Conservation (phyloP, 2,888 invertebrate genomes). For the Acanthosepion lycidas region DNA sequence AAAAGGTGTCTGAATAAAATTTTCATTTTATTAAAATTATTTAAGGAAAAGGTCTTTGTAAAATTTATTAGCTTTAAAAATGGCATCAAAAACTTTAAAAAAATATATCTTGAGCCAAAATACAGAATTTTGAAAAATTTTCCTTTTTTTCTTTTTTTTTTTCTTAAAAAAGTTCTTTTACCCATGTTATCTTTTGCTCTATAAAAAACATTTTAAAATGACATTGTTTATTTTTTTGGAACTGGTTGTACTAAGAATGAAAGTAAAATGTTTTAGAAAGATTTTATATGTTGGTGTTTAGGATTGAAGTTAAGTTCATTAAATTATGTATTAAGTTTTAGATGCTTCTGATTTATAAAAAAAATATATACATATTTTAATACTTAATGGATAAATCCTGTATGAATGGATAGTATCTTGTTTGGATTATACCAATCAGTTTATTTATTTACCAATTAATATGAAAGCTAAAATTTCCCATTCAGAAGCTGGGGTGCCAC, state of each 20-base stretch:
- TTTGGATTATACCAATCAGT: background rate
- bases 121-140: background rate
- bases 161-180: too few species aligned
- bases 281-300: too few species aligned
- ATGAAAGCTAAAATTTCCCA: background rate
- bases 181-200: background rate
- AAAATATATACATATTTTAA: background rate
- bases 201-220: background rate
- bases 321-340: background rate
- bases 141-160: too few species aligned
- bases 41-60: background rate
- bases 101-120: conserved; percentile 11
- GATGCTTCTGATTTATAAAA: background rate
- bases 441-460: background rate
- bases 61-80: background rate
- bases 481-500: too few species aligned
- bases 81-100: background rate
- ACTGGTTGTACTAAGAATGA: background rate
- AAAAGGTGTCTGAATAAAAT: background rate
- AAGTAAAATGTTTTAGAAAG: too few species aligned
- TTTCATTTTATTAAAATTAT: background rate
- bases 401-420: background rate
- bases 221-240: background rate
- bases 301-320: background rate
- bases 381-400: background rate